Conservation (phyloP, 2,797 vertebrate genomes). For the Hippopotamyrus pictus region DNA sequence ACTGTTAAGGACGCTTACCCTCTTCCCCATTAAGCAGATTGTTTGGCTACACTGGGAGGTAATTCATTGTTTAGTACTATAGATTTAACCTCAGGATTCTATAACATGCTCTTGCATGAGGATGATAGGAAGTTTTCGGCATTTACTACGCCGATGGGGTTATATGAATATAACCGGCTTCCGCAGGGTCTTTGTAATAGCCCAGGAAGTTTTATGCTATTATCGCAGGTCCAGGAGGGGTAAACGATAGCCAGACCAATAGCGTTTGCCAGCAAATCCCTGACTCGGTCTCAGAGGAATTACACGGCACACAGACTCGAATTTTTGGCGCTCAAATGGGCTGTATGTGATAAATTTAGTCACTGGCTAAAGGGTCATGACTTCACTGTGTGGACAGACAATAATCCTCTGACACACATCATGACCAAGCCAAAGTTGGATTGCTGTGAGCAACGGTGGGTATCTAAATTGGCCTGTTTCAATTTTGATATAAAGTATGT, state of each 20-base stretch:
- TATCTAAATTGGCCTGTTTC: too few species aligned
- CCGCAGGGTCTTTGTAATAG: background rate
- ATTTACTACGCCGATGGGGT: conserved; percentile 19
- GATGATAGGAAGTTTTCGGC: conserved; percentile 17
- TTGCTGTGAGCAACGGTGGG: too few species aligned
- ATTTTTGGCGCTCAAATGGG: too few species aligned
- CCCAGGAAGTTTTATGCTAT: background rate
- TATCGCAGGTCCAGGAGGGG: conserved; percentile 18
- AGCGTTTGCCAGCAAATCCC: conserved; percentile 20
- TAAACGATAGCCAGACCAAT: conserved; percentile 9
- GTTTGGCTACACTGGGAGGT: background rate
- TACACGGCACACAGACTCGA: too few species aligned
- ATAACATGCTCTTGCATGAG: background rate
- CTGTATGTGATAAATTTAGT: too few species aligned
- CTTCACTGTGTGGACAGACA: too few species aligned
- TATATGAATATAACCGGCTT: background rate
- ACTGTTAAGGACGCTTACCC: conserved; percentile 10
- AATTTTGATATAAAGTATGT: too few species aligned
- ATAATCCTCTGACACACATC: too few species aligned
- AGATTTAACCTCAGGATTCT: conserved; percentile 7
- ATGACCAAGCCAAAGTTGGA: too few species aligned
- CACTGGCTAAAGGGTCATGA: too few species aligned
- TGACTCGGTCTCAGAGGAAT: background rate
- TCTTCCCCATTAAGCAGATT: conserved; percentile 2
- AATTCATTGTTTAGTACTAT: conserved; percentile 1